Evolutionary conservation across 2,113 vertebrate genomes (phyloP), one percentile per base, ranked within the genome.

Genomic region (Stegostoma tigrinum): DNA sequence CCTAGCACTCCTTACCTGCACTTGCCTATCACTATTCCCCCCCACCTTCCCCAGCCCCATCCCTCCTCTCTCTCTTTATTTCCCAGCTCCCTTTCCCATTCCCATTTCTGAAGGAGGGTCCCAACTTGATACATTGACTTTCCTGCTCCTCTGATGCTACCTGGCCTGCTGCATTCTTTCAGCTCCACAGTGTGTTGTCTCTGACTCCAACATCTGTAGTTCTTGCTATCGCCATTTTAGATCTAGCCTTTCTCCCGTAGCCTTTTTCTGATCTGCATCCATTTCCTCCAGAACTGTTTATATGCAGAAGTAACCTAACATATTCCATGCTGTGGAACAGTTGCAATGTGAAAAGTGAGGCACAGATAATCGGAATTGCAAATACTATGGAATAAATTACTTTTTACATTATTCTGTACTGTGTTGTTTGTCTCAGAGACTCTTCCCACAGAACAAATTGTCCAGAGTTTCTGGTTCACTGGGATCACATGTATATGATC

Each of bases 321-420:
- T 17, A n/a, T 12, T 91, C 87, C 8, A 2, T n/a, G 55, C 55
- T n/a, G 14, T 34, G 15, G 15, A 2, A 61, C 87, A 64, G 30
- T 64, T 34, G 19, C 55, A 64, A 91, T 64, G 24, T 45, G 30
- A 30, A 61, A 91, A 64, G 87, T 15, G 12, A 64, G 30, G 27
- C 52, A 55, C 48, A 90, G 10, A 61, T 91, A 61, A n/a, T 64
- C 27, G 30, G 55, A 90, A 4, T 55, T n/a, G 87, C 34, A 91
- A 91, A 64, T 91, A 64, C 5, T 30, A 61, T 91, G 30, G 64
- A 64, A 64, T 91, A 91, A 91, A 91, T 91, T 91, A 91, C 87
- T 64, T 64, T 21, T 61, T 61, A 34, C 87, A 89, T 61, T 89
- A 89, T 89, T 61, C 52, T 89, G 30, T 34, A 30, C 27, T 61